These are phyloP conservation scores for Hucho hucho DNA, from an alignment of 2,113 vertebrate genomes.

Conservation along the genomic window DNA sequence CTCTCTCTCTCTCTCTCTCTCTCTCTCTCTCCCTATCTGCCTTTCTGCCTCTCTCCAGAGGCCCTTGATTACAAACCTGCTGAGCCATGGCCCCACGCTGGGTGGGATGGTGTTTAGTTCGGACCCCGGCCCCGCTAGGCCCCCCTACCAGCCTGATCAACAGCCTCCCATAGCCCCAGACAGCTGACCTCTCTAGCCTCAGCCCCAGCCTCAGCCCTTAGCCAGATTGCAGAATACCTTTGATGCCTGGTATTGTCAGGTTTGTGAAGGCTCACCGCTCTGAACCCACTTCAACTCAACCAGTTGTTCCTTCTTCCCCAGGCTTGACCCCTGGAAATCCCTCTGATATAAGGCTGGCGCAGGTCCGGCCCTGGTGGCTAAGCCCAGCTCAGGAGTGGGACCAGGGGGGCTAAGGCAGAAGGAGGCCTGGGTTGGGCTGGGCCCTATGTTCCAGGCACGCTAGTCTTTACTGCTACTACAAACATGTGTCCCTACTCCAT, in stretches of 20 bases:
- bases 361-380: not conserved
- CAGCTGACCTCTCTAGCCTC: not conserved
- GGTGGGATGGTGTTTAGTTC: slow-evolving; percentile 13
- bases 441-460: not conserved
- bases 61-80: slow-evolving; percentile 47
- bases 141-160: not conserved
- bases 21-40: not conserved
- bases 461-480: not conserved
- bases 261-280: not conserved
- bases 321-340: not conserved
- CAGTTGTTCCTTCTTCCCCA: not conserved
- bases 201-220: not conserved
- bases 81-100: slow-evolving; percentile 42
- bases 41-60: slow-evolving; percentile 38
- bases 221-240: not conserved
- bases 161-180: slow-evolving; percentile 41
- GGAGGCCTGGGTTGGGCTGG: not conserved
- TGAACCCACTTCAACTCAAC: not conserved
- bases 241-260: not conserved
- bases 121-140: slow-evolving; percentile 35
- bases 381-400: not conserved
- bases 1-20: not conserved
- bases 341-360: not conserved
- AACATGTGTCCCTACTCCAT: not conserved
- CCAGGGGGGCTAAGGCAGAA: too few species aligned